A percentile compares a stretch with the other conserved stretches of the same genome.
phyloP scores from a whole-genome alignment of 1,140 invertebrate genomes.

The Choristoneura fumiferana region DNA sequence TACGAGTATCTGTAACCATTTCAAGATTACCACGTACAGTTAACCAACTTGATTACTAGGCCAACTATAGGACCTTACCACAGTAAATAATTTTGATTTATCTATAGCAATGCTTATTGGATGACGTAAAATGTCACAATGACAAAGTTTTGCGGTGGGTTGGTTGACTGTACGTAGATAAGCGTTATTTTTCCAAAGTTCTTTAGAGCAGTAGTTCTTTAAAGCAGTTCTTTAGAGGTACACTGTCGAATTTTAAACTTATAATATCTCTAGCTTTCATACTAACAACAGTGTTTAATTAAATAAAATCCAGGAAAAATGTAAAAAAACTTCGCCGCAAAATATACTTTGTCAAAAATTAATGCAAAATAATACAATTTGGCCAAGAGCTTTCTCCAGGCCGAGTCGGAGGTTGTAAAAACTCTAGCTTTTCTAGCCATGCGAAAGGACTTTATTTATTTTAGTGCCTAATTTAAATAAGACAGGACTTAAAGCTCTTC shows the following conservation, averaged over 20 bases:
- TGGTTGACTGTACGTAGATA: no score
- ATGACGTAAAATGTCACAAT: no score
- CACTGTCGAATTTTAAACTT: background rate
- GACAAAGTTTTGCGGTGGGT: no score
- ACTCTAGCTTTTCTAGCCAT: conserved; percentile 46
- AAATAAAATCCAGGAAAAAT: conserved; percentile 29
- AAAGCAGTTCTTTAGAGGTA: background rate
- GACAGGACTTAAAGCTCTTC: conserved; percentile 63
- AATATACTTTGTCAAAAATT: conserved; percentile 66
- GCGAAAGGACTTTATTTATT: conserved; percentile 60
- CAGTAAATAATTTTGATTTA: no score
- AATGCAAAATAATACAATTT: conserved; percentile 77
- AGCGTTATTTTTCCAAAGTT: no score
- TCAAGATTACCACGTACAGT: background rate
- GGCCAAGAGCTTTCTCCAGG: conserved; percentile 49
- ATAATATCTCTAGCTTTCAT: background rate
- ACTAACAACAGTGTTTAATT: conserved; percentile 25
- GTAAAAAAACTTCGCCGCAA: conserved; percentile 24
- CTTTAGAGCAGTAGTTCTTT: no score
- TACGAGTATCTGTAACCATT: background rate
- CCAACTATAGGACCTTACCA: no score
- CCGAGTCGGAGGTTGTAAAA: conserved; percentile 51
- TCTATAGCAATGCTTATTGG: no score
- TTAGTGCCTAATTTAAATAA: conserved; percentile 73
- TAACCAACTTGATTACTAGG: no score